Conservation (phyloP, 2,797 vertebrate genomes). For the Sebastes vulpes region DNA sequence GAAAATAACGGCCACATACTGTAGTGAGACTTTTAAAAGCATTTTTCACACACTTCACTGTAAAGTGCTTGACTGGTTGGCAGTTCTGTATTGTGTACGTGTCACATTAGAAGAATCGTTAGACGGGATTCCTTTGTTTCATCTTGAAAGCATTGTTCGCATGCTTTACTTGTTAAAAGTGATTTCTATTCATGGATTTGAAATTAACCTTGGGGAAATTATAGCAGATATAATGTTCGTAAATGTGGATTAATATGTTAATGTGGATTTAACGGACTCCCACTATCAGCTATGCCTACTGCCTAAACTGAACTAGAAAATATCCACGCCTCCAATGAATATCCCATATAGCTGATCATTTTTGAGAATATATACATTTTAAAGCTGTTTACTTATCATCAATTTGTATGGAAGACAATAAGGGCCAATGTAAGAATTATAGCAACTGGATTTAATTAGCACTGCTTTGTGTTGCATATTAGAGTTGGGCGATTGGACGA, state of each 20-base stretch:
- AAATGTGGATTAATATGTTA: neutral
- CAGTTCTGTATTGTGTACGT: neutral
- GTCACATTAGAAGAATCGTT: neutral
- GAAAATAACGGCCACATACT: neutral
- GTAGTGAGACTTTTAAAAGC: neutral
- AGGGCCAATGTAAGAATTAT: neutral
- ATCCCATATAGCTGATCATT: neutral
- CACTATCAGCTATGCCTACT: neutral
- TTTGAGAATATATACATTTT: neutral
- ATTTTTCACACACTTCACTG: neutral
- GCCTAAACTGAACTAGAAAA: neutral
- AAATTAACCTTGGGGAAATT: neutral
- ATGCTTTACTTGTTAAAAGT: neutral
- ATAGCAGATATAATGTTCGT: neutral
- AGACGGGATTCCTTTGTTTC: neutral
- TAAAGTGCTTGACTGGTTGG: neutral
- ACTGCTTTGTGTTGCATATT: neutral
- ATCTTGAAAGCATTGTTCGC: neutral
- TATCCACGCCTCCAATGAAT: neutral
- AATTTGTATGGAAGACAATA: neutral
- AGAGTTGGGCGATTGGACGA: neutral
- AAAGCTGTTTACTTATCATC: neutral
- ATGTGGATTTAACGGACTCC: neutral
- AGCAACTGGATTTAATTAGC: neutral
- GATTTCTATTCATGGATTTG: neutral